phyloP scores from a whole-genome alignment of 92 coral and sea anemone genomes.

The Epizoanthus illoricatus region DNA sequence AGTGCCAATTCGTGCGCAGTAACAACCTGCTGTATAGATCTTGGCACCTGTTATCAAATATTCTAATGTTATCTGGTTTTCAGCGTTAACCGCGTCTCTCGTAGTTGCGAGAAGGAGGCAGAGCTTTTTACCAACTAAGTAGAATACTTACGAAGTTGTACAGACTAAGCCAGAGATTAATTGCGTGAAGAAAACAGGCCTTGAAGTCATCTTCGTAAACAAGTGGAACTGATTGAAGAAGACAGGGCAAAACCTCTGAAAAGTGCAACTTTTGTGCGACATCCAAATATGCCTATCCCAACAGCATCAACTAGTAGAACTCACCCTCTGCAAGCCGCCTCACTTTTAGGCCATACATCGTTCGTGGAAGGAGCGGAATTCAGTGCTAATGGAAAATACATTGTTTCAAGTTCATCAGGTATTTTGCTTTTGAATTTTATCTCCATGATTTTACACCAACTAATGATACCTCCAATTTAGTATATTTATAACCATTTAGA shows the following conservation, averaged over 20 bases:
- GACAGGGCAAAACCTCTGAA: not conserved
- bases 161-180: not conserved
- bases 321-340: slow-evolving; percentile 88
- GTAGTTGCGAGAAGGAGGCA: not conserved
- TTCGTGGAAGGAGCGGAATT: slow-evolving; percentile 94
- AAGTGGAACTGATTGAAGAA: not conserved
- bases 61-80: not conserved
- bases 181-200: too few species aligned
- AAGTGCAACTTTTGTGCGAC: not conserved
- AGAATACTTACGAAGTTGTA: not conserved
- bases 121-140: not conserved
- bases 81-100: not conserved
- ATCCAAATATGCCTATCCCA: slow-evolving; percentile 40
- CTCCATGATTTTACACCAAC: not conserved
- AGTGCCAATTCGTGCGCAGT: slow-evolving; percentile 5
- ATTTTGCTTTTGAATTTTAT: slow-evolving; percentile 8
- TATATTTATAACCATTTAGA: not conserved
- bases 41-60: slow-evolving; percentile 11
- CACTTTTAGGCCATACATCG: slow-evolving; percentile 81
- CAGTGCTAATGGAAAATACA: slow-evolving; percentile 93
- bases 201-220: not conserved
- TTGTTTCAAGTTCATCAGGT: slow-evolving; percentile 97
- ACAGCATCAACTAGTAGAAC: slow-evolving; percentile 45
- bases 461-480: not conserved
- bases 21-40: slow-evolving; percentile 6